Percentiles rank a stretch among this genome's conserved stretches.
Evolutionary conservation across 1,140 invertebrate species (phyloP).

Genomic region (Drosophila bocki): DNA sequence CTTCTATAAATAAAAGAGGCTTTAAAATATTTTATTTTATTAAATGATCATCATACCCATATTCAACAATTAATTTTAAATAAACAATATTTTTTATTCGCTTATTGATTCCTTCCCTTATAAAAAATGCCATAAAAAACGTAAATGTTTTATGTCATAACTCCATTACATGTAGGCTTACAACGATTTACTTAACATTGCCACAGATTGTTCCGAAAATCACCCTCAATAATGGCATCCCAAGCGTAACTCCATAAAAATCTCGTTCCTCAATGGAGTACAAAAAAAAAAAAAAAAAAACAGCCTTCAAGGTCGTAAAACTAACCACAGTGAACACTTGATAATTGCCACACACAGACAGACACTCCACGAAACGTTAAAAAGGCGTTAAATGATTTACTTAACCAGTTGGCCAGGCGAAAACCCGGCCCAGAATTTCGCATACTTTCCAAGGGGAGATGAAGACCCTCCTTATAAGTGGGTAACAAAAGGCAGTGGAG

Average conservation of each 20-base stretch:
- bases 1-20: too few species aligned
- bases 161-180: slow-evolving; percentile 7
- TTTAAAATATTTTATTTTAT: background rate
- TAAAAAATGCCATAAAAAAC: background rate
- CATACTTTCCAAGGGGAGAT: slow-evolving; percentile 53
- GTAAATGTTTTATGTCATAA: background rate
- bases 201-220: slow-evolving; percentile 7
- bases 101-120: background rate
- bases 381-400: slow-evolving; percentile 80
- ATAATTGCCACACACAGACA: slow-evolving; percentile 45
- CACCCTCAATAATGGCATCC: slow-evolving; percentile 4
- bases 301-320: slow-evolving; percentile 42
- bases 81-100: background rate
- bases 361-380: slow-evolving; percentile 29
- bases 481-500: slow-evolving; percentile 3
- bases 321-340: slow-evolving; percentile 50
- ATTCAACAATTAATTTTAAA: background rate
- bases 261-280: slow-evolving; percentile 3
- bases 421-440: slow-evolving; percentile 40
- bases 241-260: slow-evolving; percentile 22
- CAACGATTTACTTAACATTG: slow-evolving; percentile 19
- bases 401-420: slow-evolving; percentile 61
- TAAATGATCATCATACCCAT: background rate
- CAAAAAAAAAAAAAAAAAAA: slow-evolving; percentile 32
- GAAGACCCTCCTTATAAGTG: slow-evolving; percentile 20